phyloP scores from a whole-genome alignment of 2,113 vertebrate genomes.

The Cyprinodon tularosa region DNA sequence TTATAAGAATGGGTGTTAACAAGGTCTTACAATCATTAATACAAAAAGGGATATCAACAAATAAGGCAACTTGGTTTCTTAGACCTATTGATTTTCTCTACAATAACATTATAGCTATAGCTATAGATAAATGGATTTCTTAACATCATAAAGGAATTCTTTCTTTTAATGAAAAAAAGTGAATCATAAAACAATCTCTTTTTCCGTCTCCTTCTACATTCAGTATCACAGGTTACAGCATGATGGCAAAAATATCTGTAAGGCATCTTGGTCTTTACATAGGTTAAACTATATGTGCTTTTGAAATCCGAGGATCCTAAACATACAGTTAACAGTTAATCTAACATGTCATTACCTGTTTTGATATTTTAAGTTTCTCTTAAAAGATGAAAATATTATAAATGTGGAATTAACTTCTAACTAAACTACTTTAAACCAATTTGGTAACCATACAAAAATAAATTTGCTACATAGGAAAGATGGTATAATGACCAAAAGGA shows the following conservation, averaged over 20 bases:
- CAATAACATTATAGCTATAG: constrained; percentile 13
- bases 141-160: not conserved
- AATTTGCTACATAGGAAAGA: too few species aligned
- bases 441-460: too few species aligned
- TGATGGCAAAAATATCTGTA: constrained; percentile 17
- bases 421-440: not conserved
- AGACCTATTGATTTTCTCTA: constrained; percentile 26
- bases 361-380: constrained; percentile 29
- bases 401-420: constrained; percentile 2
- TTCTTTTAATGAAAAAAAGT: constrained; percentile 6
- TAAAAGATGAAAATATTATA: constrained; percentile 1
- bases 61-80: constrained; percentile 49
- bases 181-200: constrained; percentile 17
- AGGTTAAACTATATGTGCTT: constrained; percentile 10
- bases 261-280: constrained; percentile 13
- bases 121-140: constrained; percentile 24
- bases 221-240: constrained; percentile 25
- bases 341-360: constrained; percentile 6
- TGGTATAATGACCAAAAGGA: too few species aligned
- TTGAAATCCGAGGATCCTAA: constrained; percentile 17
- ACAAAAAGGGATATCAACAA: constrained; percentile 56
- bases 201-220: constrained; percentile 43
- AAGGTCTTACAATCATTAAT: constrained; percentile 58
- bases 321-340: constrained; percentile 11
- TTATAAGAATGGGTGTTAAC: constrained; percentile 61